These are phyloP conservation scores for Macroglossus sobrinus DNA, from an alignment of 2,113 vertebrate species.

Conservation along the genomic window DNA sequence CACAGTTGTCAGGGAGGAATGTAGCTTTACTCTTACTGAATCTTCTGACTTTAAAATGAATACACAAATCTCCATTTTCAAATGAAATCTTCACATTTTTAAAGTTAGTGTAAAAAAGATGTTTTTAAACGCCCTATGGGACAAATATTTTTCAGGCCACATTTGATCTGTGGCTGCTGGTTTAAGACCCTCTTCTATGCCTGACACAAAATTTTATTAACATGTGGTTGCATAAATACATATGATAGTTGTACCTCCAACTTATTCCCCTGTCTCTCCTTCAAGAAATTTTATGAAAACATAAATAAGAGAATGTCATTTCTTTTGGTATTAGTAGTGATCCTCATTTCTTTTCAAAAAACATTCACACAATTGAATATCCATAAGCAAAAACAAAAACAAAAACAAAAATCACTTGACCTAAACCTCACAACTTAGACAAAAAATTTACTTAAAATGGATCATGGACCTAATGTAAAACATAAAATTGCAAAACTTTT, in stretches of 20 bases:
- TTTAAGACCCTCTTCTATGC: background rate
- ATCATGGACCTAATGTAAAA: background rate
- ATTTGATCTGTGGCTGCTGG: background rate
- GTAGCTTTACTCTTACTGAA: background rate
- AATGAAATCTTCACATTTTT: background rate
- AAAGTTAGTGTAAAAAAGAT: background rate
- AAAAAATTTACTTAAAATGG: background rate
- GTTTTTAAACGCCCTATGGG: background rate
- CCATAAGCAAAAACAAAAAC: background rate
- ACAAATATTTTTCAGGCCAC: background rate
- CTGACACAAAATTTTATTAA: background rate
- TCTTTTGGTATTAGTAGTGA: background rate
- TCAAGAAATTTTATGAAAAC: conserved; percentile 14
- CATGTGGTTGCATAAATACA: background rate
- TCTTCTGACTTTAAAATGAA: background rate
- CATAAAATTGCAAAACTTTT: background rate
- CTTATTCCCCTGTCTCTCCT: background rate
- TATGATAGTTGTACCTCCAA: background rate
- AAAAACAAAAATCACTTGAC: background rate
- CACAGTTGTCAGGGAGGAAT: background rate
- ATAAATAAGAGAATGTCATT: background rate
- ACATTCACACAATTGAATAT: background rate
- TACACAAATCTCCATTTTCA: background rate
- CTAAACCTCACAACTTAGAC: background rate
- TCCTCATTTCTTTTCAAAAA: conserved; percentile 3